phyloP scores from a whole-genome alignment of 92 coral and sea anemone species.

The Diadumene lineata region DNA sequence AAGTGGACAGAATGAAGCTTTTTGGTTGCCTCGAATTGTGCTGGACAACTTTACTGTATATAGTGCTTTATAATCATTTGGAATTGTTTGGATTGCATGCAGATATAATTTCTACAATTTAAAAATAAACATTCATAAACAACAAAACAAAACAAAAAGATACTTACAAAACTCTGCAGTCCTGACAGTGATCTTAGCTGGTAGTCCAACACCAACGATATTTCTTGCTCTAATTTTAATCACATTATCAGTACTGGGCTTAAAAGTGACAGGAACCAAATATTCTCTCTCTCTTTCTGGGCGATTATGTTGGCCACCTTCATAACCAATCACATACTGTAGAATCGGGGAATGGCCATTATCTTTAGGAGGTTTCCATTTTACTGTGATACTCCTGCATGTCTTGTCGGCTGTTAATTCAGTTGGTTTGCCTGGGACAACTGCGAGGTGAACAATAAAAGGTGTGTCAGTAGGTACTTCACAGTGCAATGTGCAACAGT shows the following conservation, averaged over 20 bases:
- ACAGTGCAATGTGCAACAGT: no score
- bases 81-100: no score
- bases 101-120: no score
- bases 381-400: conserved; percentile 44
- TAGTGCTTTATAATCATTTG: no score
- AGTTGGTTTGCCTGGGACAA: conserved; percentile 51
- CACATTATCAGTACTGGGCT: conserved; percentile 27
- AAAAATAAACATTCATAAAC: background rate
- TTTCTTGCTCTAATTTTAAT: conserved; percentile 31
- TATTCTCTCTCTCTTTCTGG: background rate
- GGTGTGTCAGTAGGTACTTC: no score
- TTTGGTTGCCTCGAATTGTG: no score
- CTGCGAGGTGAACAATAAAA: conserved; percentile 23
- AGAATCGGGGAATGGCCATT: conserved; percentile 59
- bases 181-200: background rate
- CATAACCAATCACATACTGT: conserved; percentile 20
- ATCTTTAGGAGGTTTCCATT: conserved; percentile 49
- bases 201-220: conserved; percentile 22
- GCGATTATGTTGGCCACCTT: background rate
- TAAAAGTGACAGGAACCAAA: background rate
- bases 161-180: conserved; percentile 64
- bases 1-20: no score
- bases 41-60: no score
- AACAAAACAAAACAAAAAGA: background rate
- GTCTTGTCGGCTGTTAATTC: conserved; percentile 39